Conservation (phyloP, 2,888 invertebrate genomes). For the Eristalis tenax region DNA sequence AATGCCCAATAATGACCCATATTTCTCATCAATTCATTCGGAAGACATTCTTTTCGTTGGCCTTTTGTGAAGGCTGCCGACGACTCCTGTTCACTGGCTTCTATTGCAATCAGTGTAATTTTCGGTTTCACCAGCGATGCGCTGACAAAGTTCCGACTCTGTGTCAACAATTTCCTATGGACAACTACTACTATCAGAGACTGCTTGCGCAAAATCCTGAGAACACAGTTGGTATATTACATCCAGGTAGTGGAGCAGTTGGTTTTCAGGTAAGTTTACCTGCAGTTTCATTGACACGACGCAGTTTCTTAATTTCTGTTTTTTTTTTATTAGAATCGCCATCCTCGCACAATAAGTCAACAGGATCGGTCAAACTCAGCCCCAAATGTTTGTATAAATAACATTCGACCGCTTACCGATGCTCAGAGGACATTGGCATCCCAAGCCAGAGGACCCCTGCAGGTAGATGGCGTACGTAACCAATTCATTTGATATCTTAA, state of each 20-base stretch:
- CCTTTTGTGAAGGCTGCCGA: constrained; percentile 98
- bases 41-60: constrained; percentile 98
- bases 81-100: constrained; percentile 97
- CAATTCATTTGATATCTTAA: constrained; percentile 52
- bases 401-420: constrained; percentile 84
- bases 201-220: constrained; percentile 90
- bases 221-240: constrained; percentile 87
- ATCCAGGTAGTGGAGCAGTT: constrained; percentile 84
- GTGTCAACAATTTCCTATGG: constrained; percentile 94
- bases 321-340: constrained; percentile 81
- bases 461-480: constrained; percentile 74
- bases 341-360: constrained; percentile 90
- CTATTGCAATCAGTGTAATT: constrained; percentile 98
- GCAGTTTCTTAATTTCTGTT: neutral
- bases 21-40: constrained; percentile 97
- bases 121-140: constrained; percentile 98
- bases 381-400: constrained; percentile 97
- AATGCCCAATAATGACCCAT: constrained; percentile 93
- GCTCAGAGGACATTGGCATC: constrained; percentile 77
- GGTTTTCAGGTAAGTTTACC: constrained; percentile 81
- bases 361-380: constrained; percentile 98
- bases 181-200: constrained; percentile 91
- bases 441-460: constrained; percentile 78
- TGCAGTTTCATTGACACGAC: neutral
- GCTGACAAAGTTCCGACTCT: constrained; percentile 93